These are phyloP conservation scores for Phania funesta DNA, from an alignment of 2,888 invertebrate genomes.

Conservation along the genomic window DNA sequence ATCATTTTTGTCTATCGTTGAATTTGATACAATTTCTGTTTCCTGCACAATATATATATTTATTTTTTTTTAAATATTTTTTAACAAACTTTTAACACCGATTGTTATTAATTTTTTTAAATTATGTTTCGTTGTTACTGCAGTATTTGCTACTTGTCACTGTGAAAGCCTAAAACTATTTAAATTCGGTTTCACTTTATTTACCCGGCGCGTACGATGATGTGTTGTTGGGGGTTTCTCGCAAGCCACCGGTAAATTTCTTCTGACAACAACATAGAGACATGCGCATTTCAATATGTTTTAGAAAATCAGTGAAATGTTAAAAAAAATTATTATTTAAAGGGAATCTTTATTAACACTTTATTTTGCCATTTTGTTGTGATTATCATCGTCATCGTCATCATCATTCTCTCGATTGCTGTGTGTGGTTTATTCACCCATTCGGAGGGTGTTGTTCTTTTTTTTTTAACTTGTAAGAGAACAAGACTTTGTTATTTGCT, in stretches of 20 bases:
- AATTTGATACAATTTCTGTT: not conserved
- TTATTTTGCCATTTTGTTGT: constrained; percentile 33
- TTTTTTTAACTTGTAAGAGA: constrained; percentile 24
- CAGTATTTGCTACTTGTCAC: constrained; percentile 45
- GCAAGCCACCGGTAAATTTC: constrained; percentile 51
- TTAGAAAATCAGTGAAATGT: constrained; percentile 6
- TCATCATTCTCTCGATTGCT: not conserved
- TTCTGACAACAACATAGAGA: constrained; percentile 68
- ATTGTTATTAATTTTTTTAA: constrained; percentile 24
- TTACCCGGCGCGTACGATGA: constrained; percentile 52
- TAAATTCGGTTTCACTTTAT: constrained; percentile 42
- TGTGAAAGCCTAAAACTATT: constrained; percentile 53
- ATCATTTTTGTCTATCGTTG: not conserved
- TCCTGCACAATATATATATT: not conserved
- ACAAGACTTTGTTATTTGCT: constrained; percentile 19
- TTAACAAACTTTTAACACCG: not conserved
- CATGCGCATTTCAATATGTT: constrained; percentile 71
- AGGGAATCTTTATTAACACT: constrained; percentile 39
- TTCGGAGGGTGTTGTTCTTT: constrained; percentile 13
- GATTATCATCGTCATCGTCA: constrained; percentile 40
- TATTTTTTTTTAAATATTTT: not conserved
- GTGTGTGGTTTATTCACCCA: constrained; percentile 56
- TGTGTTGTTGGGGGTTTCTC: constrained; percentile 32
- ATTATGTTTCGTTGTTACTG: constrained; percentile 30
- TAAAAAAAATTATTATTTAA: not conserved